Percentiles rank a stretch among this genome's conserved stretches.
These are phyloP conservation scores for Xylota sylvarum DNA, from an alignment of 2,888 invertebrate species.

Conservation along the genomic window DNA sequence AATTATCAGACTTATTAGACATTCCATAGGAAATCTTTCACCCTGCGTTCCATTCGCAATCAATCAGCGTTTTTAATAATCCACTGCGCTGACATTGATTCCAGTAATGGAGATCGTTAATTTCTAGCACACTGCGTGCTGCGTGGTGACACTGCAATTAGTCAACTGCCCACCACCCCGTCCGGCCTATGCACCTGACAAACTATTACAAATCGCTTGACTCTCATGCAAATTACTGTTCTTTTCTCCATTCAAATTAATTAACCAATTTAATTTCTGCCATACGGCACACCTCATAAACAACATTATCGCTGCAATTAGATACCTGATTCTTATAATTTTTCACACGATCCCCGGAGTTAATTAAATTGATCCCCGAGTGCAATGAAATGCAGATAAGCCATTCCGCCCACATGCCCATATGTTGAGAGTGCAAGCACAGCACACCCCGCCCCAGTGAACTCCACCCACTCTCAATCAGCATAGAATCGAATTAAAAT, in stretches of 20 bases:
- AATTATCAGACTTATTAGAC: conserved; percentile 27
- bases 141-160: conserved; percentile 57
- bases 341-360: conserved; percentile 72
- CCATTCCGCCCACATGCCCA: conserved; percentile 63
- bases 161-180: conserved; percentile 7
- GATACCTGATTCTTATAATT: conserved; percentile 71
- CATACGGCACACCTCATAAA: conserved; percentile 76
- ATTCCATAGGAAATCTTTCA: conserved; percentile 32
- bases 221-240: conserved; percentile 65
- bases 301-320: conserved; percentile 72
- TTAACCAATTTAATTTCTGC: conserved; percentile 73
- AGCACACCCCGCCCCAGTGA: conserved; percentile 10
- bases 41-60: conserved; percentile 40
- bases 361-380: conserved; percentile 73
- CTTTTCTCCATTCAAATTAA: conserved; percentile 67
- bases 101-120: conserved; percentile 59
- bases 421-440: not conserved
- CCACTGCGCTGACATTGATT: conserved; percentile 56
- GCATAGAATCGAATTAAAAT: conserved; percentile 60
- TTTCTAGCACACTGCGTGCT: conserved; percentile 35
- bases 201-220: conserved; percentile 53
- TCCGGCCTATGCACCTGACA: conserved; percentile 44
- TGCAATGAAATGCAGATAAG: conserved; percentile 68
- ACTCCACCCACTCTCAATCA: conserved; percentile 68
- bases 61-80: conserved; percentile 46